Conservation (phyloP, 2,797 vertebrate genomes). For the Oreochromis grahami region DNA sequence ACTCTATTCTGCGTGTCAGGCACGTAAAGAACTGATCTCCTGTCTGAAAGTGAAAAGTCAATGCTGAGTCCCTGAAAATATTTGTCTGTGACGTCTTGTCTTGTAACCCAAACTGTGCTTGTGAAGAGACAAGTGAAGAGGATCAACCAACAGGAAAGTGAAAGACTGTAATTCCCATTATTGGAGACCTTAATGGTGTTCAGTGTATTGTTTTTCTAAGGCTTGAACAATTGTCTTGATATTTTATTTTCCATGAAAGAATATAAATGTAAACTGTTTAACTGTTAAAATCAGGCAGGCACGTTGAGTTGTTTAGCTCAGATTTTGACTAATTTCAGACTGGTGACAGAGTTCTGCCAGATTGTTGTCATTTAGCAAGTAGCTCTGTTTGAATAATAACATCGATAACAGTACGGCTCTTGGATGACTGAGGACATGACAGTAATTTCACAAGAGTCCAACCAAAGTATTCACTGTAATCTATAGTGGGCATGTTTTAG, state of each 20-base stretch:
- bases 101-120: constrained; percentile 46
- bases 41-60: constrained; percentile 17
- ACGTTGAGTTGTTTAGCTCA: not conserved
- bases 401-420: not conserved
- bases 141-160: constrained; percentile 12
- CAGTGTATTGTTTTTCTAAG: constrained; percentile 30
- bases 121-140: constrained; percentile 34
- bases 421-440: not conserved
- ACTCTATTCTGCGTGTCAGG: not conserved
- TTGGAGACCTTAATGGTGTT: constrained; percentile 51
- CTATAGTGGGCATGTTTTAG: not conserved
- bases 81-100: constrained; percentile 6
- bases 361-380: not conserved
- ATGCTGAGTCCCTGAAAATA: constrained; percentile 29
- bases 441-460: not conserved
- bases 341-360: not conserved
- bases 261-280: constrained; percentile 45
- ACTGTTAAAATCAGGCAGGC: not conserved
- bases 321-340: not conserved
- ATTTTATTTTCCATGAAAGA: not conserved
- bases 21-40: not conserved
- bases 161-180: not conserved
- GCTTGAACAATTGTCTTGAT: not conserved
- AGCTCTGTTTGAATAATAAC: not conserved
- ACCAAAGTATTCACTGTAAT: not conserved